These are phyloP conservation scores for Ochlodes sylvanus DNA, from an alignment of 2,888 invertebrate species.

Conservation along the genomic window DNA sequence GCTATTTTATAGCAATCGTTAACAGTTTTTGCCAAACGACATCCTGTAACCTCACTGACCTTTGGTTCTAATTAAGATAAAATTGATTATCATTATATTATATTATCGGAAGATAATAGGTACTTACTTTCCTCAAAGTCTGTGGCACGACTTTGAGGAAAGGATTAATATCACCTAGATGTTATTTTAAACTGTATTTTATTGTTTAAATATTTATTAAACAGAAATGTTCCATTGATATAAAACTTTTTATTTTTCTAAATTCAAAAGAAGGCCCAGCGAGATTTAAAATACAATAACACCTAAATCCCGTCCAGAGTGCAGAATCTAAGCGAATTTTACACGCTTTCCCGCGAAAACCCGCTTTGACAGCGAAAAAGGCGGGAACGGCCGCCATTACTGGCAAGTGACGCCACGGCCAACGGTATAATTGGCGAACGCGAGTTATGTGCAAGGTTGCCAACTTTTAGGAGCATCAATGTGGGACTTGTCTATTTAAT, in stretches of 20 bases:
- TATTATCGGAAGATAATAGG: too few relatives aligned
- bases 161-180: too few relatives aligned
- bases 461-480: slow-evolving; percentile 24
- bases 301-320: slow-evolving; percentile 45
- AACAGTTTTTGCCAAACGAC: too few relatives aligned
- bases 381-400: slow-evolving; percentile 85
- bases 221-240: background rate
- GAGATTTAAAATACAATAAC: slow-evolving; percentile 47
- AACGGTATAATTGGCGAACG: slow-evolving; percentile 64
- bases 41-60: too few relatives aligned
- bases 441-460: slow-evolving; percentile 52
- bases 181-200: too few relatives aligned
- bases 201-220: too few relatives aligned
- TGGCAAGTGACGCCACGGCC: slow-evolving; percentile 86
- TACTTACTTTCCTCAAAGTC: too few relatives aligned
- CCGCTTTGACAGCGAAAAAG: slow-evolving; percentile 82
- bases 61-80: too few relatives aligned
- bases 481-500: slow-evolving; percentile 5
- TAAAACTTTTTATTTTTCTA: slow-evolving; percentile 3
- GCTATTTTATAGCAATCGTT: too few relatives aligned
- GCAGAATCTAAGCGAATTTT: slow-evolving; percentile 57
- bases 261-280: slow-evolving; percentile 14
- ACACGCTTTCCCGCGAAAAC: slow-evolving; percentile 74
- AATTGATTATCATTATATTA: too few relatives aligned
- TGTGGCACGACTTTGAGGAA: too few relatives aligned